Evolutionary conservation across 1,140 invertebrate genomes (phyloP).

Genomic region (Rhyzopertha dominica): DNA sequence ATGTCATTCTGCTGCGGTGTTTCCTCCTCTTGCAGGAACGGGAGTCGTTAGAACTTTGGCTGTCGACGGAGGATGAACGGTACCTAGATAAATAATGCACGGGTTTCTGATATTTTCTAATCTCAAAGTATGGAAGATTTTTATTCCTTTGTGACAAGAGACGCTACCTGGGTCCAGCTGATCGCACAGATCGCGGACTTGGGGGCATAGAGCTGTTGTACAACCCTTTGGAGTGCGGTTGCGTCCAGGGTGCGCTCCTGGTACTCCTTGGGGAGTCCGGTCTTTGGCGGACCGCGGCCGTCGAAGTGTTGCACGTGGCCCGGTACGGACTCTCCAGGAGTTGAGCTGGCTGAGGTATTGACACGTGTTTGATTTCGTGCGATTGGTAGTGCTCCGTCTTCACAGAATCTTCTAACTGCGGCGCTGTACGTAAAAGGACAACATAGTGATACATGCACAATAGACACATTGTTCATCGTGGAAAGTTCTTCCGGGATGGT

Average conservation of each 20-base stretch:
- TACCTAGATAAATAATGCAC: no score
- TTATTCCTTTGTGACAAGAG: no score
- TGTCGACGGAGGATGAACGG: conserved; percentile 68
- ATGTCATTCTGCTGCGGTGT: conserved; percentile 70
- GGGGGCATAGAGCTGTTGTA: conserved; percentile 59
- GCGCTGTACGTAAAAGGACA: conserved; percentile 45
- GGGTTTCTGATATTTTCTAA: no score
- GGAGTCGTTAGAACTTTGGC: conserved; percentile 77
- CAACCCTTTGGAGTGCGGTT: conserved; percentile 64
- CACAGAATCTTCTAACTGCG: conserved; percentile 53
- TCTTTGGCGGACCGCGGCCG: conserved; percentile 43
- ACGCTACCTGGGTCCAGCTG: conserved; percentile 51
- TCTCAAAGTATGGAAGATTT: no score
- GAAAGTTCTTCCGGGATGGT: no score
- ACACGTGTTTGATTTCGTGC: conserved; percentile 56
- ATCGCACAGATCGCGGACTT: conserved; percentile 64
- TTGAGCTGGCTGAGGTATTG: conserved; percentile 55
- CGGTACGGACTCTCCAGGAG: conserved; percentile 49
- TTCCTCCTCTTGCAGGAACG: conserved; percentile 57
- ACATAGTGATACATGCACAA: conserved; percentile 15
- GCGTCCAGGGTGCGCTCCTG: conserved; percentile 76
- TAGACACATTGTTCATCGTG: no score
- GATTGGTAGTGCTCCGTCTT: conserved; percentile 49
- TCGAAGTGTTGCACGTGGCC: conserved; percentile 49
- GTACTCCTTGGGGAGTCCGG: conserved; percentile 73